Percentiles rank a stretch among this genome's conserved stretches.
phyloP scores from a whole-genome alignment of 1,140 invertebrate genomes.

The Sycophila sp. region DNA sequence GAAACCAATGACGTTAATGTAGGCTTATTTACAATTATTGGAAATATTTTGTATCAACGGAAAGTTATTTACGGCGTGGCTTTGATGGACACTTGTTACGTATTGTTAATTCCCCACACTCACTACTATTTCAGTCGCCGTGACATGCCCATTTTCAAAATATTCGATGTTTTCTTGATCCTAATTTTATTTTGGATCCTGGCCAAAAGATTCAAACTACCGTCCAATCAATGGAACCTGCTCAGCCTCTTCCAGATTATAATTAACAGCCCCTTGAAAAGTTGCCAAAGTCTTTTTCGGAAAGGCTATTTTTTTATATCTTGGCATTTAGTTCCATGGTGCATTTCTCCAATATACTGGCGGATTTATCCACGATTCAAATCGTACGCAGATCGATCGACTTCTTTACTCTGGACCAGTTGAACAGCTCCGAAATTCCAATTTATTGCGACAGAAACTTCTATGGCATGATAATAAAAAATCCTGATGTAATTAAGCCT shows the following conservation, averaged over 20 bases:
- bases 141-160: too few species aligned
- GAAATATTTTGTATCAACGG: too few species aligned
- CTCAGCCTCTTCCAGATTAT: background rate
- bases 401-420: background rate
- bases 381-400: background rate
- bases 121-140: too few species aligned
- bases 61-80: too few species aligned
- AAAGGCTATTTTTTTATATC: too few species aligned
- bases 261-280: background rate
- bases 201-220: background rate
- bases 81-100: too few species aligned
- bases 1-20: too few species aligned
- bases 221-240: background rate
- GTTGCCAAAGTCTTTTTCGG: too few species aligned
- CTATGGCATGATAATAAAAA: background rate
- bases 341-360: background rate
- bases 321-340: too few species aligned
- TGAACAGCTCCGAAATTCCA: background rate
- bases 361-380: background rate
- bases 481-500: background rate
- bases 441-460: background rate
- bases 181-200: background rate
- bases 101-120: too few species aligned
- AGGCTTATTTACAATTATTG: too few species aligned
- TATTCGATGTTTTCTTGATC: too few species aligned